A percentile compares a stretch with the other conserved stretches of the same genome.
These are phyloP conservation scores for Avahi laniger DNA, from an alignment of 2,797 vertebrate species.

Conservation along the genomic window DNA sequence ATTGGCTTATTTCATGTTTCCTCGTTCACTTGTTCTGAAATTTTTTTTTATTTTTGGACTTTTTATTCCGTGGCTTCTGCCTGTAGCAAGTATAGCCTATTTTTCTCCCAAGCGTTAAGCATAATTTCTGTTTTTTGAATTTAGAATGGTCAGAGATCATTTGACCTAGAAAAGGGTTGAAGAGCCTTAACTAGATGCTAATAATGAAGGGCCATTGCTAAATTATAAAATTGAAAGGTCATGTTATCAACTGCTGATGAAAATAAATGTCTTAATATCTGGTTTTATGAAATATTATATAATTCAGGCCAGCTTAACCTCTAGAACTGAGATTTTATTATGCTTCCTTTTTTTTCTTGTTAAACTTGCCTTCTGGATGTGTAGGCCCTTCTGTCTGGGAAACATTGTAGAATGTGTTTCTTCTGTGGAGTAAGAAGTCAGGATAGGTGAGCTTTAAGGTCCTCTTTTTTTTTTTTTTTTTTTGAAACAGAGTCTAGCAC, in stretches of 20 bases:
- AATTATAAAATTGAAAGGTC: background rate
- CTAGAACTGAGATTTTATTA: background rate
- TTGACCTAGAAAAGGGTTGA: background rate
- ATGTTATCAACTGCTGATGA: background rate
- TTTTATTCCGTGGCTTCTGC: background rate
- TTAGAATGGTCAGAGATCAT: constrained; percentile 7
- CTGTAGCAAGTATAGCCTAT: background rate
- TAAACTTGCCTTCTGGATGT: background rate
- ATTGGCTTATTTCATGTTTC: background rate
- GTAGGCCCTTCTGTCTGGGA: background rate
- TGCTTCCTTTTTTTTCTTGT: background rate
- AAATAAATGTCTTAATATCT: background rate
- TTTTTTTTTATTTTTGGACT: background rate
- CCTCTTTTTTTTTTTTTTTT: background rate
- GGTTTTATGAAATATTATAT: background rate
- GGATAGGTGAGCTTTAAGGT: background rate
- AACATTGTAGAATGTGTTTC: background rate
- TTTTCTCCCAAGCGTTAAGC: constrained; percentile 12
- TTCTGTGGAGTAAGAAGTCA: background rate
- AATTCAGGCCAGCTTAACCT: background rate
- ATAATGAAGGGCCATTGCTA: background rate
- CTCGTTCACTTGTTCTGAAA: background rate
- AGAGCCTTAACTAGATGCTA: background rate
- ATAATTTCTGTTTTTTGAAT: background rate
- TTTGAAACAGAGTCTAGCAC: no score